A percentile compares a stretch with the other conserved stretches of the same genome.
These are phyloP conservation scores for Akabosia matsudoensis DNA, from an alignment of 1,140 invertebrate species.

Conservation along the genomic window DNA sequence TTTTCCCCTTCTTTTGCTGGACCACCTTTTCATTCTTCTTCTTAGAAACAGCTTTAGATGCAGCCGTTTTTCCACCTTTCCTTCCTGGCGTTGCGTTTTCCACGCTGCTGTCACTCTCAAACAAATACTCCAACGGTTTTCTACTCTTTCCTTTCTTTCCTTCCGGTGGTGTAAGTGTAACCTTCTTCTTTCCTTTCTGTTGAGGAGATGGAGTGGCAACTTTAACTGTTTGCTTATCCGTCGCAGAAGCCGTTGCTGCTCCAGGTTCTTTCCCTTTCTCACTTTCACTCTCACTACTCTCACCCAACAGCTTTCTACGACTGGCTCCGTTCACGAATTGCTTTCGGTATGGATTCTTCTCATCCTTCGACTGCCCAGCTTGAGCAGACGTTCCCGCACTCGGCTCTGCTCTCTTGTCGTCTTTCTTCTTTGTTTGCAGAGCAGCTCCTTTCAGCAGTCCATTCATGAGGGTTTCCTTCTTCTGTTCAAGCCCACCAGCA, in stretches of 20 bases:
- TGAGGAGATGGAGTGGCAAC: neutral
- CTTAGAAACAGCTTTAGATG: constrained; percentile 57
- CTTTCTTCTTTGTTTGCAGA: neutral
- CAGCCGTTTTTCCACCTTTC: constrained; percentile 61
- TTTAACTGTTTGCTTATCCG: too few relatives aligned
- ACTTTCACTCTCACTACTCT: constrained; percentile 44
- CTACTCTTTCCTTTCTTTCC: neutral
- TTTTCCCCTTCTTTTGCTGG: constrained; percentile 14
- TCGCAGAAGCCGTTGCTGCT: too few relatives aligned
- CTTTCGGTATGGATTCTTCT: constrained; percentile 66
- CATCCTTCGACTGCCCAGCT: constrained; percentile 5
- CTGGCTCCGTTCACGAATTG: constrained; percentile 70
- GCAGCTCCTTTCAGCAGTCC: constrained; percentile 34
- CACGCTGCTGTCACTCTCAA: constrained; percentile 44
- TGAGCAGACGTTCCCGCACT: neutral
- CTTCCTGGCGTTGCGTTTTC: constrained; percentile 18
- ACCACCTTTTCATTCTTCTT: neutral
- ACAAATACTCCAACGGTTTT: constrained; percentile 41
- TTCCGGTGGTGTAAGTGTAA: constrained; percentile 32
- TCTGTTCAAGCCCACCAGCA: constrained; percentile 54
- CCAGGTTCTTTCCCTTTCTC: constrained; percentile 45
- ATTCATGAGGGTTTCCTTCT: constrained; percentile 38
- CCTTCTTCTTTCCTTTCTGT: constrained; percentile 28
- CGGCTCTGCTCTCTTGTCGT: neutral
- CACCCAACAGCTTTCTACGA: constrained; percentile 52